phyloP scores from a whole-genome alignment of 2,797 vertebrate genomes.

The Leptodactylus fallax region DNA sequence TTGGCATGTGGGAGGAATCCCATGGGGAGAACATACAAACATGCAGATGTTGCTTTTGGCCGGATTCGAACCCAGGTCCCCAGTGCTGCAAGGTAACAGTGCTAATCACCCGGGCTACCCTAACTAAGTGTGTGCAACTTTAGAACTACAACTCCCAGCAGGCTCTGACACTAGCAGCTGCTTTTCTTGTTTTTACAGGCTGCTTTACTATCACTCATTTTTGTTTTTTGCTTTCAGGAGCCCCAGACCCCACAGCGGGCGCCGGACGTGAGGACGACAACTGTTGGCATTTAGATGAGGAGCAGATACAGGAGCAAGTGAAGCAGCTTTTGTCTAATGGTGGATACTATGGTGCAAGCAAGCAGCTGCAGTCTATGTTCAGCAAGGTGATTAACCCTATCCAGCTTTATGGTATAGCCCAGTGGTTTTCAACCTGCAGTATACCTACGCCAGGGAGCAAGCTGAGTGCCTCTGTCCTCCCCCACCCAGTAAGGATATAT shows the following conservation, averaged over 20 bases:
- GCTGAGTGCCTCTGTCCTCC: no score
- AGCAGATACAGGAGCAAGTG: constrained; percentile 78
- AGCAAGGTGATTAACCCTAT: constrained; percentile 69
- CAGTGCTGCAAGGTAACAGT: no score
- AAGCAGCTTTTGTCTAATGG: constrained; percentile 75
- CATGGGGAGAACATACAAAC: no score
- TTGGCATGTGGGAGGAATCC: no score
- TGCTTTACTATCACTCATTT: background rate
- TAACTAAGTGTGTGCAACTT: no score
- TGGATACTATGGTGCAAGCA: constrained; percentile 76
- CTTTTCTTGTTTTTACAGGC: no score
- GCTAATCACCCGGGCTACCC: no score
- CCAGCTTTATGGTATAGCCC: background rate
- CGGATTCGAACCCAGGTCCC: no score
- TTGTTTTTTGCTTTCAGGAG: constrained; percentile 64
- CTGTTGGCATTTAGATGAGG: constrained; percentile 77
- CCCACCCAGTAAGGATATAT: no score
- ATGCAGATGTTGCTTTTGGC: no score
- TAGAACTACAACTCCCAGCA: background rate
- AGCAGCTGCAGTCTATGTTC: constrained; percentile 77
- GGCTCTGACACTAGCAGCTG: background rate
- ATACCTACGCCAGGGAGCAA: no score
- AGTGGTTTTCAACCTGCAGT: no score
- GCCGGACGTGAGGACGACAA: constrained; percentile 75
- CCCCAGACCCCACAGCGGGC: constrained; percentile 75